Base-by-base conservation (phyloP, 2,888 invertebrate genomes). In the Ennomos quercinarius region DNA sequence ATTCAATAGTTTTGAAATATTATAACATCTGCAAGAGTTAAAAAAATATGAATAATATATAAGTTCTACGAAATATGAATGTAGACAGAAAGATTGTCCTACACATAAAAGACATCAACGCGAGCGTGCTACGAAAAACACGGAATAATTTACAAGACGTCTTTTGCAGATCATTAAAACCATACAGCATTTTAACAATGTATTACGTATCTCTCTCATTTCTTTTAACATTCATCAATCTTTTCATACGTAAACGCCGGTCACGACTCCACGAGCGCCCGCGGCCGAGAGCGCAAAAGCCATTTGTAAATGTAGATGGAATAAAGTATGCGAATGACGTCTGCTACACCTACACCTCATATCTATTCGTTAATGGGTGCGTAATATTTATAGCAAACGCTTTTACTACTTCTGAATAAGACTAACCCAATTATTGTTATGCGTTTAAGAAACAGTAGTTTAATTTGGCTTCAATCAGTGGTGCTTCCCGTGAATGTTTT, bases 71-170 rank as follows among this genome's bases (percentile, higher is more conserved):
- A 27, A 27, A 27, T 27, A 6, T 27, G 27, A 27, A 2, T 27
- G 27, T 27, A 27, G 27, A 27, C 27, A 27, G 27, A n/a, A n/a
- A n/a, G n/a, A 2, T 5, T 6, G 3, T 27, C 27, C 27, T 37
- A 38, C 43, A 8, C 38, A 27, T 37, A 58, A 64, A 60, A 67
- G 57, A 64, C 60, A 50, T 62, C 43, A 64, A 64, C 66, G 66
- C 61, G 61, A 12, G 10, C 41, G 10, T 44, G n/a, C 34, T 10
- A 13, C 12, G 12, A 27, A 10, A 36, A 5, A 36, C 8, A 10
- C 35, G n/a, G 12, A 12, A 35, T 36, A 8, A 43, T 6, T 36
- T 12, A 36, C 36, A 11, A 11, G 10, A 13, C 8, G 8, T 45
- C 36, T 36, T 27, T 12, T 40, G 17, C 17, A 37, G 17, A 8